Evolutionary conservation across 2,888 invertebrate species (phyloP), one percentile per base, ranked within the genome.

Genomic region (Cheilosia variabilis): DNA sequence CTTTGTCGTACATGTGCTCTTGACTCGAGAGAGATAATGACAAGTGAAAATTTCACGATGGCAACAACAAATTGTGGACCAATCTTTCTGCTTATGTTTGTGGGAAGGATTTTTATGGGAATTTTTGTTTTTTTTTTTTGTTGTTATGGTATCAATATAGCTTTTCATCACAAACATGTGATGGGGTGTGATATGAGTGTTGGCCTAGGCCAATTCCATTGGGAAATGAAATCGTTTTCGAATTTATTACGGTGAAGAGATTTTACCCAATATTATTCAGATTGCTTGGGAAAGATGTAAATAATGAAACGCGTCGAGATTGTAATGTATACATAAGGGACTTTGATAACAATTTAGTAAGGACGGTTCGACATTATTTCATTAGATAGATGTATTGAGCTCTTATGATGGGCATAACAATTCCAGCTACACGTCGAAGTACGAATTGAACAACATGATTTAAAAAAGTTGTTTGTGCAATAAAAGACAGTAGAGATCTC

Each of bases 31-130:
- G 43, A 55, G 53, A 80, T 84, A 80, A 71, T 71, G 84, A 84
- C 80, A 75, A 80, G 53, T 80, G 65, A 62, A 80, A 71, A 71
- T 65, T 63, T 75, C 57, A 75, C 65, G 63, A 75, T 24, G 65
- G 43, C 55, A 78, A 55, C 63, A 77, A 62, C 63, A 79, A 84
- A 83, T 75, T 69, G 66, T 68, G 55, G 45, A 19, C 31, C 53
- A 4, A 66, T 71, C 77, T 63, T 55, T 62, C 53, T 19, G 19
- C 22, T 45, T 45, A n/a, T 45, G 45, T 45, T 66, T 53, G 24
- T 24, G 24, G 24, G 62, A 77, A 47, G 62, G 66, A 73, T 27
- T 72, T 72, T 79, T 58, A 73, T 66, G 47, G 47, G 47, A 47
- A 6, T 43, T n/a, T 43, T 43, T 6, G n/a, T 43, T 43, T 43